Evolutionary conservation across 2,113 vertebrate species (phyloP).

Genomic region (Corythoichthys intestinalis): DNA sequence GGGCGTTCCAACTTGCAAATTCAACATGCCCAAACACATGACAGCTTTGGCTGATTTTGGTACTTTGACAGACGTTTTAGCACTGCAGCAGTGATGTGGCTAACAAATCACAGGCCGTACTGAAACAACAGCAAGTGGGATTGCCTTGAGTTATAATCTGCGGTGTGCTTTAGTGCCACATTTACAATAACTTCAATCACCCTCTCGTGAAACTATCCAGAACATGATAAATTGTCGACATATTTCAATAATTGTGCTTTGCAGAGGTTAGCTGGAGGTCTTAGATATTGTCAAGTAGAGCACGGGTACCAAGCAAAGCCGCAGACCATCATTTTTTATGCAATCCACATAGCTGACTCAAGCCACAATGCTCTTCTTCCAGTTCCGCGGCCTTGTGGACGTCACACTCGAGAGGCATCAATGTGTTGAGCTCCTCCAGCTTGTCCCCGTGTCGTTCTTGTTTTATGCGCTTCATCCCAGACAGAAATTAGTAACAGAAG

Average conservation of each 20-base stretch:
- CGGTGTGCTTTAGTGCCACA: neutral
- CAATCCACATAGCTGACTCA: conserved; percentile 22
- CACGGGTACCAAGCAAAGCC: conserved; percentile 15
- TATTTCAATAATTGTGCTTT: conserved; percentile 19
- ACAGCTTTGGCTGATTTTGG: neutral
- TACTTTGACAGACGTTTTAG: neutral
- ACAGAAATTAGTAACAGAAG: conserved; percentile 9
- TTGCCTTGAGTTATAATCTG: conserved; percentile 2
- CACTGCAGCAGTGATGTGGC: conserved; percentile 11
- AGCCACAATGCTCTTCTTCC: conserved; percentile 30
- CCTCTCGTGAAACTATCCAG: conserved; percentile 2
- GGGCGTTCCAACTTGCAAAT: neutral
- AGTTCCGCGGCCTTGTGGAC: conserved; percentile 24
- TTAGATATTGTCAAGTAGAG: neutral
- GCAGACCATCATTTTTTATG: conserved; percentile 11
- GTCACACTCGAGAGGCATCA: neutral
- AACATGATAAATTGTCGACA: neutral
- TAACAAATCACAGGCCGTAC: neutral
- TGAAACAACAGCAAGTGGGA: conserved; percentile 10
- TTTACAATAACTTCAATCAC: conserved; percentile 6
- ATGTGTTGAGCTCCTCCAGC: neutral
- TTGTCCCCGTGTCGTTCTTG: neutral
- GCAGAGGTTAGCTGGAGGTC: neutral
- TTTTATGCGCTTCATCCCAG: neutral
- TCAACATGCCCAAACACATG: neutral